phyloP scores from a whole-genome alignment of 1,140 invertebrate species.

The Condylostylus longicornis region DNA sequence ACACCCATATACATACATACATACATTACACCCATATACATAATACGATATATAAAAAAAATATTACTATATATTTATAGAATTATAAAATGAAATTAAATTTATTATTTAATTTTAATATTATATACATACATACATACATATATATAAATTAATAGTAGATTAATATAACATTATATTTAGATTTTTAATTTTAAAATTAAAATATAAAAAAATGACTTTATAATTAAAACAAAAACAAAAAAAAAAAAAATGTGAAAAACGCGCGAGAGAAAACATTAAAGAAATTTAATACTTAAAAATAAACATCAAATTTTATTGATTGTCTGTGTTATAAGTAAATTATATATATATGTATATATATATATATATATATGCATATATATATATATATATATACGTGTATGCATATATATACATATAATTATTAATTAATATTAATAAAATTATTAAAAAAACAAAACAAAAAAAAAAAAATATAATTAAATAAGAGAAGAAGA shows the following conservation, averaged over 20 bases:
- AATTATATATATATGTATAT: background rate
- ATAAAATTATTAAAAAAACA: conserved; percentile 17
- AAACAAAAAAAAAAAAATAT: conserved; percentile 5
- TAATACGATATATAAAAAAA: too few species aligned
- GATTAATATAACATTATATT: too few species aligned
- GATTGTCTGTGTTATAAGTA: conserved; percentile 1
- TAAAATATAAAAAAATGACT: too few species aligned
- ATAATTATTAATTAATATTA: background rate
- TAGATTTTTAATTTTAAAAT: too few species aligned
- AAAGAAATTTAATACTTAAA: background rate
- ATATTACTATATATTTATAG: too few species aligned
- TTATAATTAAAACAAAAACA: background rate
- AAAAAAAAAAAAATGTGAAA: background rate
- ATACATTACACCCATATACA: too few species aligned
- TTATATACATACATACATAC: too few species aligned
- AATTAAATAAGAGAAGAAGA: conserved; percentile 5
- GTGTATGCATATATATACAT: background rate
- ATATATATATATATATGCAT: background rate
- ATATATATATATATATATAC: conserved; percentile 1
- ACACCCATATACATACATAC: too few species aligned
- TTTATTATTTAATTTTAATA: too few species aligned
- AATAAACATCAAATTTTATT: background rate
- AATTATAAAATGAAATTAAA: too few species aligned
- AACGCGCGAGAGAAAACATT: background rate
- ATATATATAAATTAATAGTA: too few species aligned